These are phyloP conservation scores for Himalopsyche anomala DNA, from an alignment of 2,888 invertebrate genomes.

Conservation along the genomic window DNA sequence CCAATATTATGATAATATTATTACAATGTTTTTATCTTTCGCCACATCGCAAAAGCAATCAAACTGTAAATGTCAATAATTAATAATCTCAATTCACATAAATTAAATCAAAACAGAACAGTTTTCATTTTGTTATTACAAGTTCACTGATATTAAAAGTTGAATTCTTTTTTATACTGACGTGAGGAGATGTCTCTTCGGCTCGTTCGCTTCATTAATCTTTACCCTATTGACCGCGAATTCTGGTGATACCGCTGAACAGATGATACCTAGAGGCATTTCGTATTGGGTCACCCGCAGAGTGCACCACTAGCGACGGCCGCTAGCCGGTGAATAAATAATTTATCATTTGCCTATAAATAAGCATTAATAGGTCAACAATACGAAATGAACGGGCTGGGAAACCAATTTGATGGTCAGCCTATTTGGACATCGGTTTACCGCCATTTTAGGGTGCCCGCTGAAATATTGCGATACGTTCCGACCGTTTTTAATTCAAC, in stretches of 20 bases:
- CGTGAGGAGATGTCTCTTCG: no score
- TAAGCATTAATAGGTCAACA: slow-evolving; percentile 57
- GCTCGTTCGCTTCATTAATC: no score
- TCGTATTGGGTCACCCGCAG: slow-evolving; percentile 2
- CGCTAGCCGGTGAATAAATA: slow-evolving; percentile 47
- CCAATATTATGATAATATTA: no score
- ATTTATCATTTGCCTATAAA: slow-evolving; percentile 56
- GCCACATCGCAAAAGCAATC: no score
- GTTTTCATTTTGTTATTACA: no score
- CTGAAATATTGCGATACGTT: slow-evolving; percentile 37
- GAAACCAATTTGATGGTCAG: slow-evolving; percentile 54
- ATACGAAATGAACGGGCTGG: slow-evolving; percentile 41
- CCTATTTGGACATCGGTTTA: slow-evolving; percentile 42
- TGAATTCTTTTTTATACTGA: no score
- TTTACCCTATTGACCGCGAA: no score
- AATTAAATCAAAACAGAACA: no score
- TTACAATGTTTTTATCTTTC: no score
- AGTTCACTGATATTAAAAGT: no score
- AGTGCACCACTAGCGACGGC: slow-evolving; percentile 42
- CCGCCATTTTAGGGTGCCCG: slow-evolving; percentile 20
- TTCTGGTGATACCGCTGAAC: neutral
- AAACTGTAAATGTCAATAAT: no score
- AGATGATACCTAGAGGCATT: slow-evolving; percentile 19
- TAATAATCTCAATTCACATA: no score
- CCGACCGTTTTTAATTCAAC: neutral